These are phyloP conservation scores for Ophonus ardosiacus DNA, from an alignment of 2,888 invertebrate genomes.

Conservation along the genomic window DNA sequence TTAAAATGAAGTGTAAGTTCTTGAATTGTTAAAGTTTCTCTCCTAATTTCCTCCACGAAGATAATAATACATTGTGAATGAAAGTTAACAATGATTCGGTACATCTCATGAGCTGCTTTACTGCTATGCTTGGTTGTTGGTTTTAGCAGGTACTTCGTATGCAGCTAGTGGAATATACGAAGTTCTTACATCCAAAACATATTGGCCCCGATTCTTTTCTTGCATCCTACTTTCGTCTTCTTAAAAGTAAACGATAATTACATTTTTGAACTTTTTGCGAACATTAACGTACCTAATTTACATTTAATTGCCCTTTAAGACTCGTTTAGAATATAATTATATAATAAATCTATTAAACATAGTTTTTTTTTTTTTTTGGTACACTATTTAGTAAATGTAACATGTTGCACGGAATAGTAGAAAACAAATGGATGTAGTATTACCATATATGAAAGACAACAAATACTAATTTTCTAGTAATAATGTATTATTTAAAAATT, in stretches of 20 bases:
- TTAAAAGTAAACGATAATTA: slow-evolving; percentile 52
- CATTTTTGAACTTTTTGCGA: slow-evolving; percentile 17
- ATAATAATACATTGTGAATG: slow-evolving; percentile 60
- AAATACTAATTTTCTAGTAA: too few relatives aligned
- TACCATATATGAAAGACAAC: too few relatives aligned
- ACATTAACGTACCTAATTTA: slow-evolving; percentile 17
- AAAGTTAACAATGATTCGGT: slow-evolving; percentile 63
- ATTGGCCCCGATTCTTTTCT: slow-evolving; percentile 58
- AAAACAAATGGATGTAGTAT: too few relatives aligned
- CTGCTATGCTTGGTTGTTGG: neutral
- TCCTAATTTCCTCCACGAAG: slow-evolving; percentile 49
- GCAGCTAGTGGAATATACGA: slow-evolving; percentile 21
- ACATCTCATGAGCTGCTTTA: slow-evolving; percentile 25
- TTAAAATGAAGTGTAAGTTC: slow-evolving; percentile 56
- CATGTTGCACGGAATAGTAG: neutral
- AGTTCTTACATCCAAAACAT: slow-evolving; percentile 47
- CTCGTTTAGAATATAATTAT: slow-evolving; percentile 1
- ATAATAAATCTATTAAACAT: slow-evolving; percentile 4
- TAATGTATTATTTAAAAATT: too few relatives aligned
- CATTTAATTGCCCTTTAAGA: slow-evolving; percentile 24
- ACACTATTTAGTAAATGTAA: slow-evolving; percentile 3
- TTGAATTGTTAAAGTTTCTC: slow-evolving; percentile 52
- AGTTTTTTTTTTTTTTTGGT: neutral
- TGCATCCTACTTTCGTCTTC: slow-evolving; percentile 60
- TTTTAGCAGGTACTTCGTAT: slow-evolving; percentile 20